phyloP scores from a whole-genome alignment of 2,113 vertebrate genomes.

The Centrocercus urophasianus region DNA sequence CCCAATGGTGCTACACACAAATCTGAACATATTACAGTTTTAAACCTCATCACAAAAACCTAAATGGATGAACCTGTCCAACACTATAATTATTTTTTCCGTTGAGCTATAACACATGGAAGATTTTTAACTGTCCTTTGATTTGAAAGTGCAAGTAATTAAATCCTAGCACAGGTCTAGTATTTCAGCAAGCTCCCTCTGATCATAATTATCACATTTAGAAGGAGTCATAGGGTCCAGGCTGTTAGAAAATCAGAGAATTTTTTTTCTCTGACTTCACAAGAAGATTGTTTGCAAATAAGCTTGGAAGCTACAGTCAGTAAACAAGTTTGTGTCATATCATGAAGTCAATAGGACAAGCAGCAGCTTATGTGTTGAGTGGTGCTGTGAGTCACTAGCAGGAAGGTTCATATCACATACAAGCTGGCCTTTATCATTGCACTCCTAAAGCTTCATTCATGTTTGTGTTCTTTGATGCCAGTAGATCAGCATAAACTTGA shows the following conservation, averaged over 20 bases:
- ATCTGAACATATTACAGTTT: not conserved
- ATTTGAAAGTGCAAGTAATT: constrained; percentile 31
- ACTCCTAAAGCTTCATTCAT: not conserved
- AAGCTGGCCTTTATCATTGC: not conserved
- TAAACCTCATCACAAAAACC: not conserved
- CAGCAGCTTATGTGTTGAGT: not conserved
- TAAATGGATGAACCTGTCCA: not conserved
- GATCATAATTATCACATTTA: constrained; percentile 3
- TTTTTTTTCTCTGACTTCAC: not conserved
- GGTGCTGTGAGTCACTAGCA: not conserved
- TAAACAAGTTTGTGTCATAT: not conserved
- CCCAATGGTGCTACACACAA: not conserved
- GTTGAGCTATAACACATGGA: not conserved
- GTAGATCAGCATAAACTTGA: not conserved
- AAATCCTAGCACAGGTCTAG: not conserved
- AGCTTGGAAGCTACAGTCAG: not conserved
- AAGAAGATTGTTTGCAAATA: constrained; percentile 15
- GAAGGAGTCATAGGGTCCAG: not conserved
- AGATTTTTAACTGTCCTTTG: not conserved
- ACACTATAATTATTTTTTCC: not conserved
- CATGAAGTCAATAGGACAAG: not conserved
- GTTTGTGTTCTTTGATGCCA: not conserved
- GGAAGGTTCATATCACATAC: not conserved
- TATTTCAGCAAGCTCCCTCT: constrained; percentile 7
- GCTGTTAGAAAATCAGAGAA: not conserved